These are phyloP conservation scores for Halichoerus grypus DNA, from an alignment of 2,113 vertebrate species.

Conservation along the genomic window DNA sequence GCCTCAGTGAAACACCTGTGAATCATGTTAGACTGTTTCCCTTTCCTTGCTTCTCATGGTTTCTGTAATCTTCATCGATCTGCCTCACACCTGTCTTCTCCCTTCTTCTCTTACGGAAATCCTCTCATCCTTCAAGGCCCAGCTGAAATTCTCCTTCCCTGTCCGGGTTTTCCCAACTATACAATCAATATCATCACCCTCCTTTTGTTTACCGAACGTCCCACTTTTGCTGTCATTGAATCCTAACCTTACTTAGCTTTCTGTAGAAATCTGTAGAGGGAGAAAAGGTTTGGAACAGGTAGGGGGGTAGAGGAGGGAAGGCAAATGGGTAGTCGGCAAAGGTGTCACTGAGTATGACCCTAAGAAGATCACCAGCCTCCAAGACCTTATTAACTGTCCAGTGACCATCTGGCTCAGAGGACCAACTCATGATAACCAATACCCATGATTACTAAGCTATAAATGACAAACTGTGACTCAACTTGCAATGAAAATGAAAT, in stretches of 20 bases:
- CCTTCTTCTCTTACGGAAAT: background rate
- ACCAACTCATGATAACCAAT: background rate
- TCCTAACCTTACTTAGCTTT: background rate
- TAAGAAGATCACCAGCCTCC: background rate
- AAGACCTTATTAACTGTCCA: background rate
- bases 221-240: background rate
- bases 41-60: background rate
- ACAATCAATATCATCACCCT: fast-evolving
- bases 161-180: background rate
- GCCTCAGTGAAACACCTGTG: background rate
- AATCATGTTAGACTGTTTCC: background rate
- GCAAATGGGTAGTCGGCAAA: background rate
- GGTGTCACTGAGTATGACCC: background rate
- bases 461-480: no score
- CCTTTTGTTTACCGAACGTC: background rate
- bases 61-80: background rate
- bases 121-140: background rate
- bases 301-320: background rate
- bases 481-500: background rate
- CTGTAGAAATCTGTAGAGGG: background rate
- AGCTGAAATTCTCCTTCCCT: background rate
- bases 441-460: background rate
- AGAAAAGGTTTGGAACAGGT: background rate
- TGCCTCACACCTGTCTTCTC: background rate
- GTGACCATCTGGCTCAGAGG: background rate